Evolutionary conservation across 2,888 invertebrate genomes (phyloP).

Genomic region (Pterobdella sp.): DNA sequence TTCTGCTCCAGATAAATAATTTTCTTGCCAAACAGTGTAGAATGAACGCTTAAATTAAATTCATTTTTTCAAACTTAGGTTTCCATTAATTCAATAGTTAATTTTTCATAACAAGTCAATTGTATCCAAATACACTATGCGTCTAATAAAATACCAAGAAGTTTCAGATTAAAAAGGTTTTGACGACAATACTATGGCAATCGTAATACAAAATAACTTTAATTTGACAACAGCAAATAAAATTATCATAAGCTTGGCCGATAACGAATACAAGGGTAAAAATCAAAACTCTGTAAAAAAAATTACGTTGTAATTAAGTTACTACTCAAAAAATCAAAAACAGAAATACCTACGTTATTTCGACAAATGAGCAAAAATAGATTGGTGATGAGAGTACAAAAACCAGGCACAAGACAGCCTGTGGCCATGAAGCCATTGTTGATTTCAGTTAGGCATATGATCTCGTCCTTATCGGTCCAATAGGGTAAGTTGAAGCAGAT

Average conservation of each 20-base stretch:
- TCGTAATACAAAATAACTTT: too few species aligned
- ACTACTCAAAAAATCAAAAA: neutral
- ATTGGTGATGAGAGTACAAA: constrained; percentile 99
- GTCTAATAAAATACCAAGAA: too few species aligned
- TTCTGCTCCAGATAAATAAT: constrained; percentile 40
- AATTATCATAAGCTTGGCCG: too few species aligned
- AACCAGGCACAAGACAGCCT: constrained; percentile 93
- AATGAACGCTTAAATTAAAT: too few species aligned
- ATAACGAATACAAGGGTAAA: neutral
- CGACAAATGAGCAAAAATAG: constrained; percentile 59
- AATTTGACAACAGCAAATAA: too few species aligned
- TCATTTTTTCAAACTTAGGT: too few species aligned
- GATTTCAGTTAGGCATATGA: constrained; percentile 90
- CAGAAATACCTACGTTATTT: constrained; percentile 34
- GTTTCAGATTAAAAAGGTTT: too few species aligned
- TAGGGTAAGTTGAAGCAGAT: constrained; percentile 97
- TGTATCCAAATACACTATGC: too few species aligned
- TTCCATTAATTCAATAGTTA: too few species aligned
- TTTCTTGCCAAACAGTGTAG: constrained; percentile 37
- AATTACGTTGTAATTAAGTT: neutral
- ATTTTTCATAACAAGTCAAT: too few species aligned
- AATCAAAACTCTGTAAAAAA: neutral
- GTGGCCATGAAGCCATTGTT: constrained; percentile 97
- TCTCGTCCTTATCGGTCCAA: constrained; percentile 90
- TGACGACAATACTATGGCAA: too few species aligned